A percentile compares a stretch with the other conserved stretches of the same genome.
phyloP scores from a whole-genome alignment of 2,113 vertebrate genomes.

The Catharus minimus region DNA sequence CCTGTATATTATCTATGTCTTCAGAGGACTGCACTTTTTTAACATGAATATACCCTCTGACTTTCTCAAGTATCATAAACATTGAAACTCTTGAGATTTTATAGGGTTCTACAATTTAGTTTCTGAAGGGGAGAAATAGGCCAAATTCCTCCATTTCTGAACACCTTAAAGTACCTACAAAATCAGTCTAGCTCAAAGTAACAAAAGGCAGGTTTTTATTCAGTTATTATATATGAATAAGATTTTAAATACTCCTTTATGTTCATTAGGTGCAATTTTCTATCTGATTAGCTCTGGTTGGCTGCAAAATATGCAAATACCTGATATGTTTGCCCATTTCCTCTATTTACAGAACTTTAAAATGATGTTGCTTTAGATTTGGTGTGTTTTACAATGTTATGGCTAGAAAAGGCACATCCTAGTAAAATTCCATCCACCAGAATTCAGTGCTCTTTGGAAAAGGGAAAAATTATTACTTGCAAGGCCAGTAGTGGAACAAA shows the following conservation, averaged over 20 bases:
- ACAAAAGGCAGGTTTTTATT: not conserved
- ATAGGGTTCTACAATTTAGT: not conserved
- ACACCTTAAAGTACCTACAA: not conserved
- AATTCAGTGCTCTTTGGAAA: not conserved
- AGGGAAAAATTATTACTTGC: not conserved
- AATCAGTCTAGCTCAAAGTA: not conserved
- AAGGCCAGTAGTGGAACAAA: not conserved
- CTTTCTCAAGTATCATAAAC: not conserved
- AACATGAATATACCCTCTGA: not conserved
- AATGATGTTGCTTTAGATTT: not conserved
- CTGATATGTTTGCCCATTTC: not conserved
- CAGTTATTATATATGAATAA: not conserved
- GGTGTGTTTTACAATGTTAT: not conserved
- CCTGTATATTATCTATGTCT: not conserved
- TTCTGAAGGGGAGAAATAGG: not conserved
- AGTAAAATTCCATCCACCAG: not conserved
- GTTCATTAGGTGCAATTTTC: not conserved
- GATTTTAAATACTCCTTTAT: not conserved
- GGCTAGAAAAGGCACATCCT: not conserved
- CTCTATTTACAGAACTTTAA: not conserved
- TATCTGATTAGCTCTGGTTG: not conserved
- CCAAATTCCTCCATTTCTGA: not conserved
- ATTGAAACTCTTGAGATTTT: not conserved
- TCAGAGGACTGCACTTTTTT: not conserved
- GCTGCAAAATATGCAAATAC: slow-evolving; percentile 15